Base-by-base conservation (phyloP, 2,797 vertebrate genomes). In the Arnoldichthys spilopterus region DNA sequence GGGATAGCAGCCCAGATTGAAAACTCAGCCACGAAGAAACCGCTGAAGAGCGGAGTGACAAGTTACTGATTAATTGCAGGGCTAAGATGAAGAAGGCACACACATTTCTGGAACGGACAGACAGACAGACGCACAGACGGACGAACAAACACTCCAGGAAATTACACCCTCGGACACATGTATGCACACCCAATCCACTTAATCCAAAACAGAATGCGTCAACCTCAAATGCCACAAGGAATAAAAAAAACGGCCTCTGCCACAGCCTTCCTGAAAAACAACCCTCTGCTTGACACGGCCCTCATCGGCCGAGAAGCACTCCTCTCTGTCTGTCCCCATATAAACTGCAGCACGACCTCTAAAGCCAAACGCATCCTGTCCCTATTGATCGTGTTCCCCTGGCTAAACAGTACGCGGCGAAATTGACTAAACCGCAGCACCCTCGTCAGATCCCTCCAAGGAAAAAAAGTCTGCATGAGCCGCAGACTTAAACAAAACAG, bases 261-360 rank as follows among this genome's bases (percentile, higher is more conserved):
- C 62, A 64, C 62, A 40, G 62, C n/a, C 30, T 12, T 37, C 62
- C 59, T 61, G 37, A 64, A 64, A 64, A 64, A 64, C 32, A 64
- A 64, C 20, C 20, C 62, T 61, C 59, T 6, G 2, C 59, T 61
- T 34, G 18, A 22, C 59, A 18, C 28, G 24, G 59, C 30, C 30
- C 28, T 61, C 28, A 20, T 61, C 62, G 24, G 34, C 6, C 9
- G 62, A 40, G 61, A 37, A 63, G 3, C 30, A n/a, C 16, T 40
- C 32, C 30, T n/a, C 34, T 63, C 16, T 37, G 26, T 7, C 30
- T 63, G 61, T 63, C 58, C 26, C 26, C 22, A 59, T 16, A 18
- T 30, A 59, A 61, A 61, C 16, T 28, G 8, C 28, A 32, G 28
- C 6, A 2, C 30, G 30, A 20, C 59, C 59, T 32, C 56, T 28